Base-by-base conservation (phyloP, 2,888 invertebrate species). In the Craniophora ligustri region DNA sequence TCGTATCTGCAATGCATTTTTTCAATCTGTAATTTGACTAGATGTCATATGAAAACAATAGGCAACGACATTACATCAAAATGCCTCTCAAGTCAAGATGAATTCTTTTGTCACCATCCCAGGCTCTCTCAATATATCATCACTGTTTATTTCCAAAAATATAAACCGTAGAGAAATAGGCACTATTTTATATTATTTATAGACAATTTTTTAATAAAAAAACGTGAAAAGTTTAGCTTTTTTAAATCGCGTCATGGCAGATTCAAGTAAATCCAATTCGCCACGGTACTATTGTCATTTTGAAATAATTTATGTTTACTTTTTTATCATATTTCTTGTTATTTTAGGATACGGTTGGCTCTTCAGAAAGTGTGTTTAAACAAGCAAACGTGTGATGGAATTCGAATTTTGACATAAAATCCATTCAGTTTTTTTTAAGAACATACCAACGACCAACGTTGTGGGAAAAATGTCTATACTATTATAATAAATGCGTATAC, bases 261-360 rank as follows among this genome's bases (percentile, higher is more conserved):
- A 42, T 47, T 48, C 39, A 18, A 30, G 66, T 49, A 60, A 72
- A 62, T 44, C 39, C 19, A 23, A 66, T 71, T 66, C 59, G 59
- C n/a, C 28, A 13, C 47, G 41, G 45, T 11, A 3, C 34, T n/a
- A 60, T 62, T 69, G 70, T 66, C n/a, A n/a, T 14, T 60, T 51
- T 44, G 16, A 11, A 10, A 63, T 56, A 67, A 70, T 61, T 66
- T 44, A 67, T 59, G 41, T 51, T 75, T 63, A 65, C 26, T 51
- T 57, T 60, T 42, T 7, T 36, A 28, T 28, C 8, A 54, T 35
- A 41, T 40, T 51, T 46, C 63, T 74, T 69, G 58, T 69, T 72
- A 67, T 56, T 61, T 65, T 51, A 47, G 65, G 60, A 56, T 26
- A 40, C 23, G 23, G 11, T 28, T 30, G 32, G 5, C 11, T 54